These are phyloP conservation scores for Microctonus brassicae DNA, from an alignment of 2,888 invertebrate species.

Conservation along the genomic window DNA sequence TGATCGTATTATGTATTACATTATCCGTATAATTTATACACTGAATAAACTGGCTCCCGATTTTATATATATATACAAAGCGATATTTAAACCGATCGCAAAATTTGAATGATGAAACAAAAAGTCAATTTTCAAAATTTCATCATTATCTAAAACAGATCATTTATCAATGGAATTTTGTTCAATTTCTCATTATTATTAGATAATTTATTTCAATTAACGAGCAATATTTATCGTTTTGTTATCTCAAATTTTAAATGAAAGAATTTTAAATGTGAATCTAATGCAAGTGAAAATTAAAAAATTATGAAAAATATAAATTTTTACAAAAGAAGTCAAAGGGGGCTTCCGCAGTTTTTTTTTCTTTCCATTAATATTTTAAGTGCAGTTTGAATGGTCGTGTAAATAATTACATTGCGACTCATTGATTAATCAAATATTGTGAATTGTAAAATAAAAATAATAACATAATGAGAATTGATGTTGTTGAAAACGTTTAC, in stretches of 20 bases:
- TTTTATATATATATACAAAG: slow-evolving; percentile 10
- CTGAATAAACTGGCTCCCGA: slow-evolving; percentile 3
- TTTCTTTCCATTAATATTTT: background rate
- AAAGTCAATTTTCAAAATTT: background rate
- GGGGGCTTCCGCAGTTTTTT: background rate
- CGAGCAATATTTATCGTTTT: background rate
- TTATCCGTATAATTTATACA: slow-evolving; percentile 15
- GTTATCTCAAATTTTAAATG: background rate
- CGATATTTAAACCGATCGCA: slow-evolving; percentile 1
- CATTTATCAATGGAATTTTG: background rate
- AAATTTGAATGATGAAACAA: background rate
- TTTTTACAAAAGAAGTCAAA: background rate
- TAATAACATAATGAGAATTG: slow-evolving; percentile 18
- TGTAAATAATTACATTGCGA: background rate
- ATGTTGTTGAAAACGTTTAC: slow-evolving; percentile 24
- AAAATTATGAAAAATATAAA: background rate
- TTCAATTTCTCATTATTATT: background rate
- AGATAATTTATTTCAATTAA: background rate
- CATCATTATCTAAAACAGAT: background rate
- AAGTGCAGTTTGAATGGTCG: background rate
- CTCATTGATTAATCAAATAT: background rate
- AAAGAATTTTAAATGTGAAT: background rate
- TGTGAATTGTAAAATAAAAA: background rate
- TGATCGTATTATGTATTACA: slow-evolving; percentile 27
- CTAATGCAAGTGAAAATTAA: background rate